Evolutionary conservation across 2,888 invertebrate genomes (phyloP).

Genomic region (Syritta pipiens): DNA sequence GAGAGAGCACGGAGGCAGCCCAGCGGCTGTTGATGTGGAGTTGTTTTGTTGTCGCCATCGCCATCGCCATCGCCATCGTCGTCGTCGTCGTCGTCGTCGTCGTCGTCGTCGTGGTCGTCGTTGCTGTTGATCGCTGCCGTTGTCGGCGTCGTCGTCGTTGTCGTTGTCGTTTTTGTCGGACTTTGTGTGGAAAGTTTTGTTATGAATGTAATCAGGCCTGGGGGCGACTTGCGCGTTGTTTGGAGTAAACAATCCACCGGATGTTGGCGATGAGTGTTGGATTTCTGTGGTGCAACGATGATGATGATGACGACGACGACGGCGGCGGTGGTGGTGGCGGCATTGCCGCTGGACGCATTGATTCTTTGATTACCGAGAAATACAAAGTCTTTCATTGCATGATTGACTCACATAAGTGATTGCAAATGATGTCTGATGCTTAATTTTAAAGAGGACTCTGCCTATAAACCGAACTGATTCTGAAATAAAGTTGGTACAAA

Average conservation of each 20-base stretch:
- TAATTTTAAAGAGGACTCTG: no score
- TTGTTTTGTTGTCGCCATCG: conserved; percentile 20
- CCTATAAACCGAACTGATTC: no score
- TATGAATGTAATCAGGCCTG: conserved; percentile 67
- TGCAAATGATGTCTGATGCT: no score
- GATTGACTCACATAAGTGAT: no score
- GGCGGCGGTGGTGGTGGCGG: no score
- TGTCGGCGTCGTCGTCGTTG: conserved; percentile 9
- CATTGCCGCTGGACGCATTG: no score
- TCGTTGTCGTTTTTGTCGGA: conserved; percentile 34
- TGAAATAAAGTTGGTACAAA: no score
- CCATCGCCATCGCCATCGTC: conserved; percentile 10
- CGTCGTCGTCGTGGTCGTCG: conserved; percentile 5
- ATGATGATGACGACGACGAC: no score
- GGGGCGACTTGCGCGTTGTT: conserved; percentile 58
- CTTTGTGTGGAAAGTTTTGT: conserved; percentile 67
- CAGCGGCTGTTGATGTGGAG: conserved; percentile 41
- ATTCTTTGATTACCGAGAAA: no score
- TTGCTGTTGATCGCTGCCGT: conserved; percentile 14
- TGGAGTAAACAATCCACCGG: conserved; percentile 67
- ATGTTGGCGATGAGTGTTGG: conserved; percentile 62
- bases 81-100: conserved; percentile 14
- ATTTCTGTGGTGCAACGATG: conserved; percentile 45
- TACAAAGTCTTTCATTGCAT: no score
- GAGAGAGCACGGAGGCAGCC: conserved; percentile 25